Evolutionary conservation across 2,113 vertebrate genomes (phyloP).

Genomic region (Bombycilla garrulus): DNA sequence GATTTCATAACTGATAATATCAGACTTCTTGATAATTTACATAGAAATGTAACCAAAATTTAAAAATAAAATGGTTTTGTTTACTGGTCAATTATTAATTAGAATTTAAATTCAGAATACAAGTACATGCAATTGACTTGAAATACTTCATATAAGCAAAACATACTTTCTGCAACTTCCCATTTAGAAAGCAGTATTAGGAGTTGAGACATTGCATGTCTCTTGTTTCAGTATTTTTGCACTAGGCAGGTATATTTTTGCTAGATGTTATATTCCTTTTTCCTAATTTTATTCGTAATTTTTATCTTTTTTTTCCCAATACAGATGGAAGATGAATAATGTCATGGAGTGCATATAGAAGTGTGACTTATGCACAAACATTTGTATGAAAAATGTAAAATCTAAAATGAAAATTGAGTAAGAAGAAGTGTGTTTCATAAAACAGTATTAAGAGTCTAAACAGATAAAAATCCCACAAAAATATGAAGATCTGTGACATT

Average conservation of each 20-base stretch:
- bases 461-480: neutral
- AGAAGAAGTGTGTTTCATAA: neutral
- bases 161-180: neutral
- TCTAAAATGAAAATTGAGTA: neutral
- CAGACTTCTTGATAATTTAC: neutral
- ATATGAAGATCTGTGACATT: neutral
- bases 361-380: neutral
- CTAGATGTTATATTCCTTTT: neutral
- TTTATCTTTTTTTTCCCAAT: neutral
- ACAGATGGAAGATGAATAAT: neutral
- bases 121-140: neutral
- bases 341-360: neutral
- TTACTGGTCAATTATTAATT: neutral
- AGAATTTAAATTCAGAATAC: neutral
- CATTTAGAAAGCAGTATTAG: neutral
- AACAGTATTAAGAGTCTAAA: neutral
- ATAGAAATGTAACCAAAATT: neutral
- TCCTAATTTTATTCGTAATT: neutral
- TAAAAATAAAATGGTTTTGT: neutral
- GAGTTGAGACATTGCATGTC: neutral
- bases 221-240: neutral
- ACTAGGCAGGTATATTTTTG: neutral
- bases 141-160: neutral
- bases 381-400: neutral
- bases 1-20: neutral